Base-by-base conservation (phyloP, 1,140 invertebrate genomes). In the Drosophila bifasciata region DNA sequence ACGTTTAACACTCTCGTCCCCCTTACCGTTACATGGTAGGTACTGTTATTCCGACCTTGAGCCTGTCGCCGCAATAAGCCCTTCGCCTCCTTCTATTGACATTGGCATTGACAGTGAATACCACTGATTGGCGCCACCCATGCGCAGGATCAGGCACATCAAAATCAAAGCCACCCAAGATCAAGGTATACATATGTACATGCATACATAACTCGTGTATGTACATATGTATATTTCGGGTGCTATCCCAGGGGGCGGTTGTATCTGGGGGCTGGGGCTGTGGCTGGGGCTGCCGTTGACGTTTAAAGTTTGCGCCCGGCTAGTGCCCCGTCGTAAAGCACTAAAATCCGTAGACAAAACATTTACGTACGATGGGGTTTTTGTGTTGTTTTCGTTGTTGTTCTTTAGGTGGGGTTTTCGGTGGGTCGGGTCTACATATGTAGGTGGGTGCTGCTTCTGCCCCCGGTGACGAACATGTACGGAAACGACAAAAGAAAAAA, bases 291-390 rank as follows among this genome's bases (percentile, higher is more conserved):
- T 70, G 59, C 71, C 61, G 55, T 75, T 64, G 46, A 53, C 77
- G 59, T 74, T 68, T 72, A 36, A 79, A 85, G 80, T 79, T 76
- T 76, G 72, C 56, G 64, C 71, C 67, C 53, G 39, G 43, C 43
- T 67, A 75, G 71, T 66, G 61, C 72, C 67, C 52, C 57, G 46
- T 86, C 81, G 64, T 88, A 86, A 86, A 86, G 83, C 81, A 81
- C 78, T 81, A 88, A 69, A 86, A 75, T 78, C 83, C 81, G 61
- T 63, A 75, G 83, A 86, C 81, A 86, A 86, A 86, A 67, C 74
- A 80, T 86, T 84, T 80, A 61, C 64, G 66, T 56, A 69, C 57
- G 55, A 23, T 23, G 56, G 36, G 32, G 53, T 48, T 50, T 48
- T 63, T 48, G 69, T 58, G 66, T 76, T 16, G 55, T 41, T 68